A percentile compares a stretch with the other conserved stretches of the same genome.
Conservation (phyloP, 1,140 invertebrate species). For the Pemphigus obesinymphae region DNA sequence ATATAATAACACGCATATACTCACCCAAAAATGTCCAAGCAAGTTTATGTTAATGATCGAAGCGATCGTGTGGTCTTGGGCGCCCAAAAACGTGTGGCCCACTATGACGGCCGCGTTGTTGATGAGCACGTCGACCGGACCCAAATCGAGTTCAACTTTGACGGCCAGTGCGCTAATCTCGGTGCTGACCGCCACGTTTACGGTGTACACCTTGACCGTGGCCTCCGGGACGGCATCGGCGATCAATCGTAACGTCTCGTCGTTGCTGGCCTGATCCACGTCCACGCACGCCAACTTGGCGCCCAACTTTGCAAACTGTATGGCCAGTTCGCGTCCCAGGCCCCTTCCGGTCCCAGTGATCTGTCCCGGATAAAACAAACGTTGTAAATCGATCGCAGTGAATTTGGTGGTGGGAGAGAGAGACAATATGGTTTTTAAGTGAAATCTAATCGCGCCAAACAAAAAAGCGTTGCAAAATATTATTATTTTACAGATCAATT, state of each 20-base stretch:
- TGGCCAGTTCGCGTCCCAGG: slow-evolving; percentile 61
- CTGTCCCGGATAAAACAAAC: too few relatives aligned
- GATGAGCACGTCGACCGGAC: slow-evolving; percentile 51
- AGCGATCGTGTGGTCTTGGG: slow-evolving; percentile 53
- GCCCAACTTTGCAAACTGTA: slow-evolving; percentile 59
- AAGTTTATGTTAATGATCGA: slow-evolving; percentile 44
- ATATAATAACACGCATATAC: too few relatives aligned
- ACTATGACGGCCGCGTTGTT: slow-evolving; percentile 48
- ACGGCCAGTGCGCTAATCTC: slow-evolving; percentile 48
- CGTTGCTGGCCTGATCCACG: slow-evolving; percentile 55
- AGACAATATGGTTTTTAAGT: too few relatives aligned
- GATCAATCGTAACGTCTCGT: slow-evolving; percentile 53
- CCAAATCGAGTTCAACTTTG: slow-evolving; percentile 50
- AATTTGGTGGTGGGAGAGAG: too few relatives aligned
- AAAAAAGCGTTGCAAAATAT: too few relatives aligned
- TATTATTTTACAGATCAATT: too few relatives aligned
- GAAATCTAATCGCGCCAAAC: too few relatives aligned
- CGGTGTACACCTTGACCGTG: slow-evolving; percentile 49
- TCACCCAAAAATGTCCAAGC: slow-evolving; percentile 45
- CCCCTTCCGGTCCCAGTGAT: slow-evolving; percentile 66
- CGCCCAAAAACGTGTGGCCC: slow-evolving; percentile 61
- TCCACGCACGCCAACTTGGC: slow-evolving; percentile 64
- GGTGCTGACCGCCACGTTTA: slow-evolving; percentile 47
- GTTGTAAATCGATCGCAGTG: not conserved
- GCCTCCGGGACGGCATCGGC: slow-evolving; percentile 27